Evolutionary conservation across 2,797 vertebrate genomes (phyloP).

Genomic region (Melanotaenia pygmaea): DNA sequence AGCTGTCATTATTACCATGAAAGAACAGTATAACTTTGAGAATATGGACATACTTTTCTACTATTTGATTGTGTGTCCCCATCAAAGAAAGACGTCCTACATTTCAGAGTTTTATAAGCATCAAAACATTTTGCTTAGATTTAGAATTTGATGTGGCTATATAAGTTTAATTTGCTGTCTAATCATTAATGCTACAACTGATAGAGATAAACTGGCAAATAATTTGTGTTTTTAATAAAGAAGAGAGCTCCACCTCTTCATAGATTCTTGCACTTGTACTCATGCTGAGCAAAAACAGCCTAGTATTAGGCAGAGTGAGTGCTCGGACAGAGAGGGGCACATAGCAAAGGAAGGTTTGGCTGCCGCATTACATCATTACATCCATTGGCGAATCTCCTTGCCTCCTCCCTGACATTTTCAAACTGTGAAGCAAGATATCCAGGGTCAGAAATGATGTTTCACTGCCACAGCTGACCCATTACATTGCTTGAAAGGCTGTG

Average conservation of each 20-base stretch:
- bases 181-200: slow-evolving; percentile 61
- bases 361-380: slow-evolving; percentile 65
- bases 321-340: slow-evolving; percentile 30
- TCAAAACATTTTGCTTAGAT: slow-evolving; percentile 20
- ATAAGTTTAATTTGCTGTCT: slow-evolving; percentile 52
- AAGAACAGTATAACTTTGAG: slow-evolving; percentile 18
- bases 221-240: slow-evolving; percentile 60
- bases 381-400: slow-evolving; percentile 29
- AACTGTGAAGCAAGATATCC: slow-evolving; percentile 50
- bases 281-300: slow-evolving; percentile 24
- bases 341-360: slow-evolving; percentile 44
- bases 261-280: slow-evolving; percentile 38
- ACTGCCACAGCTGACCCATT: slow-evolving; percentile 62
- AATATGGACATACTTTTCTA: not conserved
- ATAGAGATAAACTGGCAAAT: slow-evolving; percentile 63
- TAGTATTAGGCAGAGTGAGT: slow-evolving; percentile 20
- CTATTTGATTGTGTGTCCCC: slow-evolving; percentile 4
- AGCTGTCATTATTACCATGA: not conserved
- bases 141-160: slow-evolving; percentile 21
- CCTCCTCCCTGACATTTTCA: slow-evolving; percentile 59
- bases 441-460: slow-evolving; percentile 66
- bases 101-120: not conserved
- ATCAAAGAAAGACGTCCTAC: not conserved
- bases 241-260: slow-evolving; percentile 37
- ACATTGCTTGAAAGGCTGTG: slow-evolving; percentile 65